A percentile compares a stretch with the other conserved stretches of the same genome.
Evolutionary conservation across 1,140 invertebrate genomes (phyloP).

Genomic region (Atta texana): DNA sequence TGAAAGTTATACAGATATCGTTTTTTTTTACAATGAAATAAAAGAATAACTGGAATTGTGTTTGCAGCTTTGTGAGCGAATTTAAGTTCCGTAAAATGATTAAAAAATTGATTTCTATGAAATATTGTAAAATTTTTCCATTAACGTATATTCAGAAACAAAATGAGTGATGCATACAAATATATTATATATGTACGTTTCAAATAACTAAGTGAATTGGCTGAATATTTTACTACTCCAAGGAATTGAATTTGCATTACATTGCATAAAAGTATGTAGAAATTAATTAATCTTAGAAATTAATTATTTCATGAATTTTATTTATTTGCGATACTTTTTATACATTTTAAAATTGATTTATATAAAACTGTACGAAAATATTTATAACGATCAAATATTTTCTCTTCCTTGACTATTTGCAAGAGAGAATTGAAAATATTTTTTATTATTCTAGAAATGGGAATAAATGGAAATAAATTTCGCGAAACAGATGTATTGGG

Average conservation of each 20-base stretch:
- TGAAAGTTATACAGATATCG: too few relatives aligned
- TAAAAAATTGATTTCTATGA: slow-evolving; percentile 6
- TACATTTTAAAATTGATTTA: not conserved
- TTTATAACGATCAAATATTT: not conserved
- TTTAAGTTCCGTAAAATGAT: not conserved
- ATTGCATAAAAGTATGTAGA: not conserved
- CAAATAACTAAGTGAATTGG: not conserved
- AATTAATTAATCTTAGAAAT: not conserved
- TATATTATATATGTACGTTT: slow-evolving; percentile 15
- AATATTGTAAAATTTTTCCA: not conserved
- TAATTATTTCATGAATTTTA: not conserved
- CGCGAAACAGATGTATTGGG: too few relatives aligned
- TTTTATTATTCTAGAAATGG: not conserved
- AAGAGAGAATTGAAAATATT: slow-evolving; percentile 7
- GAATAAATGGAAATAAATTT: not conserved
- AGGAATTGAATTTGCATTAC: not conserved
- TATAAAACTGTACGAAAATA: not conserved
- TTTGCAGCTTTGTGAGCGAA: not conserved
- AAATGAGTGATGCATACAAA: not conserved
- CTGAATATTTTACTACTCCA: not conserved
- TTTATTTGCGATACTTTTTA: not conserved
- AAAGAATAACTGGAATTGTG: not conserved
- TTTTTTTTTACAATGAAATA: not conserved
- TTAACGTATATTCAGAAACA: not conserved
- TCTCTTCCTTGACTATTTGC: not conserved